Base-by-base conservation (phyloP, 2,797 vertebrate species). In the Sibirionetta formosa region DNA sequence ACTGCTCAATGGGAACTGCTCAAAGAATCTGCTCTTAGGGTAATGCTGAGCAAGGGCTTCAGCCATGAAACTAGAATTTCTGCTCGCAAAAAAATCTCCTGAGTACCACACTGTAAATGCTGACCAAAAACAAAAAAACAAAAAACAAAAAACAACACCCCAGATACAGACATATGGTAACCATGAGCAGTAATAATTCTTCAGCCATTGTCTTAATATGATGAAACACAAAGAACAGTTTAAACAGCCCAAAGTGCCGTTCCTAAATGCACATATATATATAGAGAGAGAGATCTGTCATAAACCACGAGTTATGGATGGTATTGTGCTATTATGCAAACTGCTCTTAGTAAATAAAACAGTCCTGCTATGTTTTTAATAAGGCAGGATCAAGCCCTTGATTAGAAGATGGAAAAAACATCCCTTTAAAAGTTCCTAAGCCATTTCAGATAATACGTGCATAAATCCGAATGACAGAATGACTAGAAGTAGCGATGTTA, bases 401-500 rank as follows among this genome's bases (percentile, higher is more conserved):
- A 36, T 58, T 87, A 54, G 50, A 86, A 73, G 15, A 53, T 9
- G 7, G 14, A 80, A 82, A 75, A 10, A 60, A 56, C 9, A 61
- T 58, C n/a, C 18, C 14, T 88, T 46, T 81, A 63, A 51, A 91
- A 69, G 36, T 70, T 70, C 18, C 0, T 36, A 35, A 76, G 8
- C 42, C 1, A 57, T 73, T 92, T 94, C 53, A 91, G 48, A n/a
- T 48, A 82, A 91, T 23, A 68, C 3, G 27, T 27, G 26, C 38
- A 70, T 77, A 77, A 93, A 87, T 87, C 46, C 64, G 73, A 80
- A 61, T 31, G 71, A 63, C 65, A 70, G 24, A 23, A 82, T 46
- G 64, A 70, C 51, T 66, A 60, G 24, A 5, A 81, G 4, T n/a
- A 42, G n/a, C 58, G 54, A 72, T 22, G 22, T 50, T 60, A 65